A percentile compares a stretch with the other conserved stretches of the same genome.
Conservation (phyloP, 2,888 invertebrate species). For the Fragum whitleyi region DNA sequence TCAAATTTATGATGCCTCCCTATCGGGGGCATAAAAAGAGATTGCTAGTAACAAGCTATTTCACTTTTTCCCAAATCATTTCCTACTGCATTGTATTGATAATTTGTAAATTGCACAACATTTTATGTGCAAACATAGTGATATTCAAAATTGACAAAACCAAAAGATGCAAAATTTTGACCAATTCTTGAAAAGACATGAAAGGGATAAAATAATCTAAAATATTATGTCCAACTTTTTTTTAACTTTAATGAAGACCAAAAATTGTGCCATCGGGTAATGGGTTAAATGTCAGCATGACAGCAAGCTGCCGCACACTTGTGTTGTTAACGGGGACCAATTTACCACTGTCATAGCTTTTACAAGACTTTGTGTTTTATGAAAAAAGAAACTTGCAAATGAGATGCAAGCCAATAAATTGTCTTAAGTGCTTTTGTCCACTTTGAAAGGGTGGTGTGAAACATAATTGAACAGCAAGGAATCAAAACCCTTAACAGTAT, state of each 20-base stretch:
- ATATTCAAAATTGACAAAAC: no score
- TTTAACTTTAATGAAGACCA: no score
- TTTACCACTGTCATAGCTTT: conserved; percentile 13
- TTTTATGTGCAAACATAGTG: no score
- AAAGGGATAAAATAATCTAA: no score
- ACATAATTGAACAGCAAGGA: neutral
- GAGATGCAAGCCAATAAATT: conserved; percentile 28
- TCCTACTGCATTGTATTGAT: no score
- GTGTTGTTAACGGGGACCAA: neutral
- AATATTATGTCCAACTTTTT: no score
- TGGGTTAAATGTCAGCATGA: neutral
- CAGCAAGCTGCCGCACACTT: neutral
- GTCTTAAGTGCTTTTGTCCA: conserved; percentile 23
- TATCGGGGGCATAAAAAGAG: neutral
- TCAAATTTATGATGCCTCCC: no score
- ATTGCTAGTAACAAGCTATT: neutral
- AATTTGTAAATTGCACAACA: no score
- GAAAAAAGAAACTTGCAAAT: conserved; percentile 18
- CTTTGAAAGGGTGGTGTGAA: neutral
- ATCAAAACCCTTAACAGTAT: neutral
- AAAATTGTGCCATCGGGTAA: neutral
- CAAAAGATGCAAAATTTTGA: no score
- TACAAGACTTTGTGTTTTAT: conserved; percentile 20
- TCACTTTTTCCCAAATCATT: neutral
- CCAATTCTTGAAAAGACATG: no score